Conservation (phyloP, 1,140 invertebrate genomes). For the Hormaphis cornu region DNA sequence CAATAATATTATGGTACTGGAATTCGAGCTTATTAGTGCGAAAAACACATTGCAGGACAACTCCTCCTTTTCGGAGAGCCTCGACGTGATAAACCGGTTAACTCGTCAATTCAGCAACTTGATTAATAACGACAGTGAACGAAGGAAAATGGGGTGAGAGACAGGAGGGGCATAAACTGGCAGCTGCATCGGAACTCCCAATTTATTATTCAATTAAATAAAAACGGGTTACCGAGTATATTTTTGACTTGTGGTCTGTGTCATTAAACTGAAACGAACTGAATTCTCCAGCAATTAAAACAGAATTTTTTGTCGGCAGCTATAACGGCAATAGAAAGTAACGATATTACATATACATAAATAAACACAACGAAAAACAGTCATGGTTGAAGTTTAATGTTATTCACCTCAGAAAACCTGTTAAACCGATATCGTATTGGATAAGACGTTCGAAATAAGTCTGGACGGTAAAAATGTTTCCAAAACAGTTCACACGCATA, state of each 20-base stretch:
- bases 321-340: neutral
- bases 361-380: neutral
- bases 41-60: conserved; percentile 10
- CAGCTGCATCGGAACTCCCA: conserved; percentile 17
- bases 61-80: neutral
- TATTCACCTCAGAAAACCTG: conserved; percentile 16
- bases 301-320: neutral
- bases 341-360: neutral
- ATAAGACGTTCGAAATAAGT: neutral
- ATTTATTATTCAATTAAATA: conserved; percentile 32
- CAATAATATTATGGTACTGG: neutral
- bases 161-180: conserved; percentile 16
- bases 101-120: conserved; percentile 24
- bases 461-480: neutral
- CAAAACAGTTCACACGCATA: conserved; percentile 11
- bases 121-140: conserved; percentile 14
- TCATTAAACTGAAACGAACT: conserved; percentile 16
- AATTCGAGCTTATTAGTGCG: conserved; percentile 30
- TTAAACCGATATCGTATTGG: conserved; percentile 9
- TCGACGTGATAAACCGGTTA: conserved; percentile 24
- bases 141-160: neutral
- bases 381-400: neutral
- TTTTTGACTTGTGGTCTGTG: neutral
- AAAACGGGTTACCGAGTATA: conserved; percentile 14
- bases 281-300: conserved; percentile 12